Conservation (phyloP, 2,888 invertebrate genomes). For the Drosophila kokeensis region DNA sequence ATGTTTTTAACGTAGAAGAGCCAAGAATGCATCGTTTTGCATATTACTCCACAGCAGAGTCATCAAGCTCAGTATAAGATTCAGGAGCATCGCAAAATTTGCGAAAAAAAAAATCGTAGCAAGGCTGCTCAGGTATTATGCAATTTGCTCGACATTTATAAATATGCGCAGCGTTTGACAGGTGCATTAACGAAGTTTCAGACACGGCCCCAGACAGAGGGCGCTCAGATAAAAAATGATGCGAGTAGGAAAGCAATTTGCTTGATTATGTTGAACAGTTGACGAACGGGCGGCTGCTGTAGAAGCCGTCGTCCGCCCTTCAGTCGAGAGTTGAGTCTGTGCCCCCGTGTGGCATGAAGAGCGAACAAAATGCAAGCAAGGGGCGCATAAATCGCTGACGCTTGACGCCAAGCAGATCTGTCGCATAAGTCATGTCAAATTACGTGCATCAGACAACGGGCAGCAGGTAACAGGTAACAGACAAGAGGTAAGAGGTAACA, state of each 20-base stretch:
- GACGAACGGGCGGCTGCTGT: constrained; percentile 16
- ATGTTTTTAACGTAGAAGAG: neutral
- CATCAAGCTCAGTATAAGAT: constrained; percentile 38
- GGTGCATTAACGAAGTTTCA: constrained; percentile 78
- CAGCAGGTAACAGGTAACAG: neutral
- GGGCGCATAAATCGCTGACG: constrained; percentile 77
- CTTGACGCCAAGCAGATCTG: constrained; percentile 77
- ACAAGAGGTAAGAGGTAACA: neutral
- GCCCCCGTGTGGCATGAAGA: constrained; percentile 3
- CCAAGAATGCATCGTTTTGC: constrained; percentile 56
- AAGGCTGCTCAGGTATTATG: constrained; percentile 65
- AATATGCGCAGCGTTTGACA: constrained; percentile 75
- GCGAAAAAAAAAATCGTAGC: constrained; percentile 50
- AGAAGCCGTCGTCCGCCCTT: neutral
- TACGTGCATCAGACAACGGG: constrained; percentile 44
- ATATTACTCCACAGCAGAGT: constrained; percentile 61
- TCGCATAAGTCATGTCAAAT: constrained; percentile 82
- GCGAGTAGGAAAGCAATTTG: constrained; percentile 81
- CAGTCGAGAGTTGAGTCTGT: constrained; percentile 2
- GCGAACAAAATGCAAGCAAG: constrained; percentile 18
- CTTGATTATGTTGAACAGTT: constrained; percentile 79
- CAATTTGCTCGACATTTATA: constrained; percentile 74
- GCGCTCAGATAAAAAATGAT: constrained; percentile 73
- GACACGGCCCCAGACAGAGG: constrained; percentile 33
- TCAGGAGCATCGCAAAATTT: constrained; percentile 40